Evolutionary conservation across 2,113 vertebrate genomes (phyloP), one percentile per base, ranked within the genome.

Genomic region (Erinaceus europaeus): DNA sequence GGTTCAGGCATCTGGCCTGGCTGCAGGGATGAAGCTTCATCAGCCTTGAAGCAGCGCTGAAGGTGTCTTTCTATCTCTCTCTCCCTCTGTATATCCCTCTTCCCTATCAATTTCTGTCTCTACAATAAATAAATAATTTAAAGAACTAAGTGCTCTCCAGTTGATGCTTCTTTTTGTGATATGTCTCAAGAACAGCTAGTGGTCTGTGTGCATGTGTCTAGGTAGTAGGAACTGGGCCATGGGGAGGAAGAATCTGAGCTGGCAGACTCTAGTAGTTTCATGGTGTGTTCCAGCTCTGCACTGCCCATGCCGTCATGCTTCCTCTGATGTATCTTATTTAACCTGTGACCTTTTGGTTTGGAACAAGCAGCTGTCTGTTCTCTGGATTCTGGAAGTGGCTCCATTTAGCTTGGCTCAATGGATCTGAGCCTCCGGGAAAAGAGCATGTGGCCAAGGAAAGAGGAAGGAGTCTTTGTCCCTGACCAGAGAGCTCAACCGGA

Each of bases 301-400:
- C 9, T 57, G 25, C 5, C 55, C 55, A 27, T 57, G 25, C 55
- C 4, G 25, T 50, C 14, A 10, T 5, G 1, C 10, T 12, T 2
- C 3, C 11, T 48, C 40, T 14, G 0, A 14, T n/a, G n/a, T n/a
- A n/a, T n/a, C n/a, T n/a, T n/a, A n/a, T n/a, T n/a, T n/a, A n/a
- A n/a, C n/a, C n/a, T n/a, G 10, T 11, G 4, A 3, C 8, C 55
- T 6, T 21, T 21, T 0, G 25, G 11, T 50, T 29, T 23, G 15
- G n/a, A 20, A 8, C 18, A 2, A 5, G 10, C 61, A 3, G 10
- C 14, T 34, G 36, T 0, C 27, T 10, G 0, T n/a, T 6, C 40
- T 46, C 61, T 18, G 34, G 42, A 32, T 40, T 55, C 48, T 0
- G 4, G 42, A 52, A 27, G 34, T 48, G 34, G 14, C 36, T 32